A percentile compares a stretch with the other conserved stretches of the same genome.
Evolutionary conservation across 1,140 invertebrate species (phyloP).

Genomic region (Tetraneura akinire): DNA sequence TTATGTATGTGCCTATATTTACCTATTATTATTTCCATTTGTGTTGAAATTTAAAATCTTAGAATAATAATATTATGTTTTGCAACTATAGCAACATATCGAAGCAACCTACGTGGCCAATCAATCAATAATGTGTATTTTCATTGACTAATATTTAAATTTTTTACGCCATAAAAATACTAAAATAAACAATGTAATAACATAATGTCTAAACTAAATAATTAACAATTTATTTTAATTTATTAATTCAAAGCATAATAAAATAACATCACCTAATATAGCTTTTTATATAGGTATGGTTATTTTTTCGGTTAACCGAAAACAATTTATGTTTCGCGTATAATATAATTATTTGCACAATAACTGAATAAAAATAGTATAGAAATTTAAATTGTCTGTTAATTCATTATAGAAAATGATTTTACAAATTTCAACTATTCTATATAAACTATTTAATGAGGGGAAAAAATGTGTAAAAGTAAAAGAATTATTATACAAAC

Average conservation of each 20-base stretch:
- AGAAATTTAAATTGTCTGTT: not conserved
- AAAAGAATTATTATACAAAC: not conserved
- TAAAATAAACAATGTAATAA: not conserved
- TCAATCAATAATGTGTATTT: not conserved
- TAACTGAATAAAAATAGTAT: not conserved
- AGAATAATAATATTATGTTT: not conserved
- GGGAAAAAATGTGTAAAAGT: no score
- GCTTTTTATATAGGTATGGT: no score
- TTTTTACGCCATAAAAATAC: not conserved
- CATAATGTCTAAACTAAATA: not conserved
- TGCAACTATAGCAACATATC: not conserved
- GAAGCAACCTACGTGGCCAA: not conserved
- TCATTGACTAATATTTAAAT: not conserved
- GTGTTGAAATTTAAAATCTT: not conserved
- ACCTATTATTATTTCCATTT: not conserved
- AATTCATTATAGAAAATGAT: not conserved
- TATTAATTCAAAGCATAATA: not conserved
- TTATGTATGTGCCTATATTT: not conserved
- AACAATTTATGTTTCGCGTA: no score
- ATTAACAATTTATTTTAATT: no score
- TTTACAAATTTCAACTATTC: no score
- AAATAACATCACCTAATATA: not conserved
- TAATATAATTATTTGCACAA: not conserved
- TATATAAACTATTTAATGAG: no score
- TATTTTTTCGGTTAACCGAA: no score